Evolutionary conservation across 2,888 invertebrate species (phyloP), one percentile per base, ranked within the genome.

Genomic region (Melanargia galathea): DNA sequence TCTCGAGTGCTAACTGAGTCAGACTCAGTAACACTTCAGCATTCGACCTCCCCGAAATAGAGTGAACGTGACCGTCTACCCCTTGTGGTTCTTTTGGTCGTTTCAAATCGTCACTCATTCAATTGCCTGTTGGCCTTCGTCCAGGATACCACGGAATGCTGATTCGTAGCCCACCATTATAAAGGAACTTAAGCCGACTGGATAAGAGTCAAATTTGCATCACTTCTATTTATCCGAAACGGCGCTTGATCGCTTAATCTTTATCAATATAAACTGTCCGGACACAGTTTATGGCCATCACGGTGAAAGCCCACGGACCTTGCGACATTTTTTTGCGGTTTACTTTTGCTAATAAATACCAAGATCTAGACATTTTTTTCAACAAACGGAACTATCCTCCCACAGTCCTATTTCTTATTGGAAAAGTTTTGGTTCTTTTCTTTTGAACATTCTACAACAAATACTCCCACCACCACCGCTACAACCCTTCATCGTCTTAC

Each of bases 91-190:
- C 57, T 82, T 82, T 84, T 82, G 79, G 77, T 80, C 77, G 75
- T 80, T 77, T 80, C 81, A 76, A 82, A 87, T 86, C 87, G 85
- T 88, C 87, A 87, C 84, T 88, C 90, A 90, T 90, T 90, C 88
- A 90, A 88, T 87, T 83, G 81, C 74, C 75, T 77, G 74, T 85
- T 91, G 90, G 90, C 87, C 81, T 84, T 78, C 77, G 79, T 87
- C 90, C 91, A 90, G 88, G 81, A 82, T 77, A 79, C 73, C 72
- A 68, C 72, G 73, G 78, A 52, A 77, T 81, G 81, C 83, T 84
- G 81, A 81, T 77, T 78, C 80, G 75, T 77, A 78, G 75, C 81
- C 80, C 79, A 81, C 76, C 80, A 82, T 81, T 77, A 82, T 79
- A 76, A 73, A 74, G 62, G 67, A 67, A 60, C 71, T 68, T 70